Evolutionary conservation across 2,797 vertebrate genomes (phyloP), one percentile per base, ranked within the genome.

Genomic region (Sebastes cheni): DNA sequence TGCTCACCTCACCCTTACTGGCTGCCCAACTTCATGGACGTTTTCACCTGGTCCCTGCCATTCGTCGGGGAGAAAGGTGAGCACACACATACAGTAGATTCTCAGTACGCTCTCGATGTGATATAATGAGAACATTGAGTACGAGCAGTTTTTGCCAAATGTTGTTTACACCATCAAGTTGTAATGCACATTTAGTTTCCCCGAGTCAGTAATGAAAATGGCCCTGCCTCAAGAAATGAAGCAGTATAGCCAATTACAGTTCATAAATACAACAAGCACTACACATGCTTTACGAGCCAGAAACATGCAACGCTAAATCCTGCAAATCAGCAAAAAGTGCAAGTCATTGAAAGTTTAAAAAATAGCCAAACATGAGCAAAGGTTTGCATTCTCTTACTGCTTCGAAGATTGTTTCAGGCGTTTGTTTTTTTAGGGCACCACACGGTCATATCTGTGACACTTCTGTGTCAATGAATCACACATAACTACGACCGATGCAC

Each of bases 21-120:
- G 96, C 92, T 96, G 88, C 96, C 96, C 82, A 96, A 96, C 93
- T 96, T 96, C 91, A 96, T 96, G 96, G 96, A 96, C 3, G 96
- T 96, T 1, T 96, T 96, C 91, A 96, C 96, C 62, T 96, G 96
- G 96, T 96, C 96, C 34, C 91, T 96, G 87, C 96, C 96, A 1
- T 96, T 96, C 1, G 96, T 96, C 0, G 96, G 96, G 2, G 96
- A 96, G 83, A 96, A 96, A 87, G 96, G 96, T 96, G 79, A 86
- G 88, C 46, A 11, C 3, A 2, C 22, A 23, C 3, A 67, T 64
- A 75, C 64, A 72, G 6, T 1, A 72, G 23, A 54, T 6, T 29
- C 23, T 30, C 4, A 25, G 27, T 34, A 8, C 4, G 4, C 30
- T 16, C 42, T 32, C 6, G 14, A 56, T 62, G 7, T 52, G 18